phyloP scores from a whole-genome alignment of 2,888 invertebrate genomes.

The Ichneumon xanthorius region DNA sequence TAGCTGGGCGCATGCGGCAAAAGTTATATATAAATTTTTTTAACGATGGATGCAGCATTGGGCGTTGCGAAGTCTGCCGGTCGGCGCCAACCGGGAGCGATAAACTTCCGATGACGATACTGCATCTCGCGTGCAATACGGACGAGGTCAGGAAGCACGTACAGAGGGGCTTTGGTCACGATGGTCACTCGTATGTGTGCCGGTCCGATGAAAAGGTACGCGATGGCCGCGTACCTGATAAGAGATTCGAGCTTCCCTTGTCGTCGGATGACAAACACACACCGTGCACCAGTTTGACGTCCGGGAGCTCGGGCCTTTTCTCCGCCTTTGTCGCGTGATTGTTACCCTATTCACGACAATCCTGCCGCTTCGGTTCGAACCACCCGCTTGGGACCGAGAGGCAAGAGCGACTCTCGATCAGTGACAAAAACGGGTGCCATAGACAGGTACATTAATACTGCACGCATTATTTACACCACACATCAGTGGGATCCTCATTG shows the following conservation, averaged over 20 bases:
- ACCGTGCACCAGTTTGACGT: constrained; percentile 19
- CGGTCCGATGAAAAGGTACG: constrained; percentile 59
- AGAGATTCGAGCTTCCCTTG: constrained; percentile 38
- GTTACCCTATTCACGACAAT: constrained; percentile 32
- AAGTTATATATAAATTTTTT: neutral
- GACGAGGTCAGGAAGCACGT: constrained; percentile 42
- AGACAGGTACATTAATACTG: neutral
- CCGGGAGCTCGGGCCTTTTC: constrained; percentile 1
- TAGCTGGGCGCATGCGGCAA: neutral
- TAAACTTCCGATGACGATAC: constrained; percentile 59
- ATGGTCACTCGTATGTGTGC: neutral
- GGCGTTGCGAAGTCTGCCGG: constrained; percentile 11
- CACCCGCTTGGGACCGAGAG: constrained; percentile 15
- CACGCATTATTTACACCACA: too few relatives aligned
- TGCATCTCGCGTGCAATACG: constrained; percentile 24
- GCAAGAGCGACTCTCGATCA: neutral
- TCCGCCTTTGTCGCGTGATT: constrained; percentile 32
- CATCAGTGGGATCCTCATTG: neutral
- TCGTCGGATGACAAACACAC: constrained; percentile 18
- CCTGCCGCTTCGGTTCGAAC: constrained; percentile 8
- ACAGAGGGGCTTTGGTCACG: constrained; percentile 12
- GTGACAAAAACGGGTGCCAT: too few relatives aligned
- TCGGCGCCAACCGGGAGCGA: constrained; percentile 48
- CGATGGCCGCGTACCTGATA: constrained; percentile 56
- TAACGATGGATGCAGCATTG: neutral